A percentile compares a stretch with the other conserved stretches of the same genome.
Evolutionary conservation across 2,797 vertebrate species (phyloP).

Genomic region (Labeo calbasu): DNA sequence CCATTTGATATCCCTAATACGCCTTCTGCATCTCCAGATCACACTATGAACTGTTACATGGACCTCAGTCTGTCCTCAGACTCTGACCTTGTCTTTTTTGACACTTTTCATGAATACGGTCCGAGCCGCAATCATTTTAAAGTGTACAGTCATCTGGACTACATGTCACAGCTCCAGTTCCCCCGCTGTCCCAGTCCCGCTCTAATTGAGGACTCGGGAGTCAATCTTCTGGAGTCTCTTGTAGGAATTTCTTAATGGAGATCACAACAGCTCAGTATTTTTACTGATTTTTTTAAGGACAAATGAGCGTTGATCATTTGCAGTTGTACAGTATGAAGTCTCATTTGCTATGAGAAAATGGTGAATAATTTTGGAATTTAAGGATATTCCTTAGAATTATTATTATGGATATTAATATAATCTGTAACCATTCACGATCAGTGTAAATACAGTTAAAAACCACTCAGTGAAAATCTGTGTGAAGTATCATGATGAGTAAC

Average conservation of each 20-base stretch:
- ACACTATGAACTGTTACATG: slow-evolving; percentile 81
- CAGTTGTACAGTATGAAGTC: not conserved
- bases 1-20: slow-evolving; percentile 70
- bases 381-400: slow-evolving; percentile 30
- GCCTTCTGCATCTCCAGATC: slow-evolving; percentile 76
- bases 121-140: slow-evolving; percentile 90
- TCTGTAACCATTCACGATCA: not conserved
- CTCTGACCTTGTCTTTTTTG: slow-evolving; percentile 92
- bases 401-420: slow-evolving; percentile 13
- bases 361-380: slow-evolving; percentile 4
- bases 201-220: slow-evolving; percentile 80
- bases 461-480: not conserved
- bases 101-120: slow-evolving; percentile 89
- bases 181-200: slow-evolving; percentile 84
- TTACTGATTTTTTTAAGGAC: not conserved
- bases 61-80: slow-evolving; percentile 94
- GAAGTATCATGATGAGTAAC: not conserved
- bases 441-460: slow-evolving; percentile 22
- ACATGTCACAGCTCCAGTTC: slow-evolving; percentile 87
- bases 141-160: slow-evolving; percentile 88
- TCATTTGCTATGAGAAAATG: slow-evolving; percentile 30
- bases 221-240: slow-evolving; percentile 92
- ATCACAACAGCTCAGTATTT: slow-evolving; percentile 71
- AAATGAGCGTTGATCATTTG: slow-evolving; percentile 1
- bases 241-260: slow-evolving; percentile 89